phyloP scores from a whole-genome alignment of 2,888 invertebrate genomes.

The Lordiphosa andalusiaca region DNA sequence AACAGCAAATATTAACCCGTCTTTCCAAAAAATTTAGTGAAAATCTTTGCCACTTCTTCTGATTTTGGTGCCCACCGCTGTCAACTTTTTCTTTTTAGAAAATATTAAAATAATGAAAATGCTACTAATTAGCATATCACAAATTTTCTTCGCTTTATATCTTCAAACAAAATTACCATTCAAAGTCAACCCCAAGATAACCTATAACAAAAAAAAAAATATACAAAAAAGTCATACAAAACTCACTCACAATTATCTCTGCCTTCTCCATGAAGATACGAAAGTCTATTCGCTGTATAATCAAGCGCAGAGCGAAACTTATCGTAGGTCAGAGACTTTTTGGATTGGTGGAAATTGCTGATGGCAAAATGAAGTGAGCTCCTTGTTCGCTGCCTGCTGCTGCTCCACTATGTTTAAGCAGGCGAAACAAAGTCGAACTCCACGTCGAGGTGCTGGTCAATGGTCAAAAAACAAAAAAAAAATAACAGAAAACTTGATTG shows the following conservation, averaged over 20 bases:
- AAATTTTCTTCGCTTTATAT: slow-evolving; percentile 4
- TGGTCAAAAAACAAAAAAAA: slow-evolving; percentile 47
- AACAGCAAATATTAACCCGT: too few species aligned
- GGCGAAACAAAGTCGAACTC: slow-evolving; percentile 42
- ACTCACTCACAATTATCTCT: slow-evolving; percentile 50
- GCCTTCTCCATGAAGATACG: slow-evolving; percentile 34
- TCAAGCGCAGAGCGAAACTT: slow-evolving; percentile 61
- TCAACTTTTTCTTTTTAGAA: too few species aligned
- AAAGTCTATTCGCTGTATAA: slow-evolving; percentile 42
- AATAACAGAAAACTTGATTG: slow-evolving; percentile 22
- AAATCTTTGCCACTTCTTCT: too few species aligned
- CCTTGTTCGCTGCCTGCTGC: slow-evolving; percentile 26
- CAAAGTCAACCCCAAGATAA: slow-evolving; percentile 29
- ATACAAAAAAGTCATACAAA: slow-evolving; percentile 19
- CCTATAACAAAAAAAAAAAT: slow-evolving; percentile 43
- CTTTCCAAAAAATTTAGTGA: too few species aligned
- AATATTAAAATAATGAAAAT: too few species aligned
- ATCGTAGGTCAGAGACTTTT: slow-evolving; percentile 64
- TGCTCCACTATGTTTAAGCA: slow-evolving; percentile 66
- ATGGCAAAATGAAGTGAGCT: slow-evolving; percentile 45
- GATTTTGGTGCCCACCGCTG: too few species aligned
- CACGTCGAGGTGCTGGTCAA: slow-evolving; percentile 61
- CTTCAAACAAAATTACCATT: slow-evolving; percentile 11
- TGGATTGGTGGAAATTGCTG: slow-evolving; percentile 38
- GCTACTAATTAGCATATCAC: neutral